A percentile compares a stretch with the other conserved stretches of the same genome.
Evolutionary conservation across 2,888 invertebrate genomes (phyloP).

Genomic region (Micropterix aruncella): DNA sequence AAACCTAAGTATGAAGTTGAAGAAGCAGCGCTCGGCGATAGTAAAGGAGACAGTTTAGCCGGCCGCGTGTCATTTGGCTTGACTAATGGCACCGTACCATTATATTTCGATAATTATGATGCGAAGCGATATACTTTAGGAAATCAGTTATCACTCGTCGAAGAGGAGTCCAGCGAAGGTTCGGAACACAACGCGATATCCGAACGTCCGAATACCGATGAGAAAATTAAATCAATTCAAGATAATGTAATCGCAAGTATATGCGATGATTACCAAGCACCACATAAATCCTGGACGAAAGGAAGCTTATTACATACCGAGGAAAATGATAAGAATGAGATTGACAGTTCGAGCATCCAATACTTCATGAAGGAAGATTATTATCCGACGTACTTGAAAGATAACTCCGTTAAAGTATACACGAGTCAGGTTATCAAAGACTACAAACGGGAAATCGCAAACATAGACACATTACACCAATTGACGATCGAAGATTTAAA

Average conservation of each 20-base stretch:
- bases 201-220: too few relatives aligned
- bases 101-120: not conserved
- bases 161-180: conserved; percentile 36
- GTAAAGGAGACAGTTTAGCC: conserved; percentile 11
- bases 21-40: not conserved
- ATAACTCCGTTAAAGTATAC: conserved; percentile 33
- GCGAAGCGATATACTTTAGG: conserved; percentile 15
- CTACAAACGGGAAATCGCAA: conserved; percentile 35
- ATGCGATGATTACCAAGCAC: too few relatives aligned
- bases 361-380: conserved; percentile 13
- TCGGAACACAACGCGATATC: conserved; percentile 19
- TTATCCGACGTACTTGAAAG: conserved; percentile 31
- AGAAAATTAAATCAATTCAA: too few relatives aligned
- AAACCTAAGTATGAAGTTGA: not conserved
- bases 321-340: too few relatives aligned
- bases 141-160: conserved; percentile 32
- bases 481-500: conserved; percentile 35
- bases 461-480: conserved; percentile 33
- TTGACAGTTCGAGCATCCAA: too few relatives aligned
- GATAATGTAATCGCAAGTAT: too few relatives aligned
- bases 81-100: conserved; percentile 10
- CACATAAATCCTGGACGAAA: too few relatives aligned
- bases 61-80: conserved; percentile 22
- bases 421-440: conserved; percentile 38
- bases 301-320: too few relatives aligned